Conservation (phyloP, 30 jellyfish, hydroid and myxozoan species). For the Turritopsis dohrnii region DNA sequence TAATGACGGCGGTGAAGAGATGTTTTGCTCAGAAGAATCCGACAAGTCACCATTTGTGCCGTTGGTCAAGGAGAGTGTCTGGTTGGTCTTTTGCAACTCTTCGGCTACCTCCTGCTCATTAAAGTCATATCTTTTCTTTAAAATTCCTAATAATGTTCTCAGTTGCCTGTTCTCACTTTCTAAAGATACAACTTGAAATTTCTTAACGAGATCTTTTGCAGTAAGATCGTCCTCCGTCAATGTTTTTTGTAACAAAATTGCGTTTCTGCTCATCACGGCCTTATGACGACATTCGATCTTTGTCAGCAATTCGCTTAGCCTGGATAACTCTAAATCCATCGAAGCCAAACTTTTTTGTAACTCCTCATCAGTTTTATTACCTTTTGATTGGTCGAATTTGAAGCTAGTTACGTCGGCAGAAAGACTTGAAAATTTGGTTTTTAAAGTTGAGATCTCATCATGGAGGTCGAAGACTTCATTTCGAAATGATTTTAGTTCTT, state of each 20-base stretch:
- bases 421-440: constrained; percentile 26
- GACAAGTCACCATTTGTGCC: constrained; percentile 1
- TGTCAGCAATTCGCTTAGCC: constrained; percentile 43
- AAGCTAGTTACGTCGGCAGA: constrained; percentile 45
- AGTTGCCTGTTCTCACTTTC: constrained; percentile 38
- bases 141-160: constrained; percentile 37
- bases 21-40: constrained; percentile 4
- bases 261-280: constrained; percentile 60
- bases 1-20: background rate
- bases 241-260: constrained; percentile 18
- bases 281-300: constrained; percentile 73
- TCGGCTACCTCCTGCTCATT: constrained; percentile 34
- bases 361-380: background rate
- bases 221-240: constrained; percentile 4
- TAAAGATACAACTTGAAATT: constrained; percentile 24
- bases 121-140: constrained; percentile 36
- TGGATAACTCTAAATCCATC: constrained; percentile 43
- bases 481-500: constrained; percentile 77
- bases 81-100: constrained; percentile 21
- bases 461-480: constrained; percentile 69
- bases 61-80: background rate
- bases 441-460: constrained; percentile 38
- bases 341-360: constrained; percentile 24
- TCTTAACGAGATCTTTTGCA: constrained; percentile 31
- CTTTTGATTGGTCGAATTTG: constrained; percentile 29